Evolutionary conservation across 2,113 vertebrate genomes (phyloP).

Genomic region (Pampusana beccarii): DNA sequence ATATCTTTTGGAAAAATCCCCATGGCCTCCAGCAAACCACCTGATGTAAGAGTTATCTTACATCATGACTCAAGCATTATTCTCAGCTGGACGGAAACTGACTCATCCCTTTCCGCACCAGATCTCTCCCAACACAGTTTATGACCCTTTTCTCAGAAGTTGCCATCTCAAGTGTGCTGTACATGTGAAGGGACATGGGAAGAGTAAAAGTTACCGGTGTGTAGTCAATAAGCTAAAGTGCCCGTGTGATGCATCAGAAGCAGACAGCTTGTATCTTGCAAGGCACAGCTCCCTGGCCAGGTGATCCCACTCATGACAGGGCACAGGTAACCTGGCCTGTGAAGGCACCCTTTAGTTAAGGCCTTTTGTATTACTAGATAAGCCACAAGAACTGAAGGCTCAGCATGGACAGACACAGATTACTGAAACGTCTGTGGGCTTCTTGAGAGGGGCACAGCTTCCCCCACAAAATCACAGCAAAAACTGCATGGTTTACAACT

Average conservation of each 20-base stretch:
- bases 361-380: neutral
- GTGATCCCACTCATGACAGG: accelerated
- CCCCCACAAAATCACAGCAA: accelerated
- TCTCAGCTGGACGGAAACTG: neutral
- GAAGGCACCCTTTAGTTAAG: neutral
- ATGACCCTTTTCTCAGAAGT: neutral
- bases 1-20: neutral
- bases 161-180: neutral
- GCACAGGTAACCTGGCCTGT: neutral
- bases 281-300: neutral
- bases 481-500: neutral
- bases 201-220: neutral
- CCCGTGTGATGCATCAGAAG: neutral
- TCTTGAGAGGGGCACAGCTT: neutral
- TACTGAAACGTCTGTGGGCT: neutral
- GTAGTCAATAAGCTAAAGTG: neutral
- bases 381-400: neutral
- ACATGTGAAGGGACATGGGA: accelerated
- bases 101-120: neutral
- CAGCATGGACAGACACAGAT: neutral
- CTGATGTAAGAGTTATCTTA: neutral
- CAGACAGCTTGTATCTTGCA: neutral
- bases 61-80: neutral
- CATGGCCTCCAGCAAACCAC: neutral
- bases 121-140: neutral